Percentiles rank a stretch among this genome's conserved stretches.
These are phyloP conservation scores for Drosophila serrata DNA, from an alignment of 1,140 invertebrate species.

Conservation along the genomic window DNA sequence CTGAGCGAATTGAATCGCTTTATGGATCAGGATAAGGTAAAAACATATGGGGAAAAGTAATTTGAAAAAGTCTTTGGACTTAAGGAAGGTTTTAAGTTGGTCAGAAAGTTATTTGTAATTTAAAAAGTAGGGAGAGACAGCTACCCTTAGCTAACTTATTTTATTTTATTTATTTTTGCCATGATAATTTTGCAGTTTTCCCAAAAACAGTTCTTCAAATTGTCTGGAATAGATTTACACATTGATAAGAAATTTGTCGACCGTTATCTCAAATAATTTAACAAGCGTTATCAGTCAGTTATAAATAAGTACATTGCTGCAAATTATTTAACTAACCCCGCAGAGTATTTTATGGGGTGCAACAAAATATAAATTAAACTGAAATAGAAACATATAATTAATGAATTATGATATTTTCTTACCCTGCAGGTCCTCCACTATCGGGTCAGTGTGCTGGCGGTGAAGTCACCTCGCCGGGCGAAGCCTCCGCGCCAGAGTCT, in stretches of 20 bases:
- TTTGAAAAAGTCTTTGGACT: background rate
- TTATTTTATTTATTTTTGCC: background rate
- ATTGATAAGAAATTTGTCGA: constrained; percentile 13
- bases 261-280: constrained; percentile 9
- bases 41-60: background rate
- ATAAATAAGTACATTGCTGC: constrained; percentile 4
- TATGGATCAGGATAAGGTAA: constrained; percentile 75
- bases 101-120: background rate
- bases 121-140: background rate
- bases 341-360: background rate
- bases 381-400: background rate
- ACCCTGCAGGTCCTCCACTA: constrained; percentile 69
- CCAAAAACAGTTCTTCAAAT: background rate
- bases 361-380: background rate
- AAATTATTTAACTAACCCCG: background rate
- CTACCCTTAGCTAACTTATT: background rate
- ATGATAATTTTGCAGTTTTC: background rate
- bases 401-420: background rate
- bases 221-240: constrained; percentile 17
- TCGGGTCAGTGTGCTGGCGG: constrained; percentile 68
- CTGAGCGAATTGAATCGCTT: constrained; percentile 70
- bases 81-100: too few relatives aligned
- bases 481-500: constrained; percentile 57
- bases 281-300: background rate
- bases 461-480: constrained; percentile 67